Evolutionary conservation across 2,888 invertebrate species (phyloP), one percentile per base, ranked within the genome.

Genomic region (Caradrina kadenii): DNA sequence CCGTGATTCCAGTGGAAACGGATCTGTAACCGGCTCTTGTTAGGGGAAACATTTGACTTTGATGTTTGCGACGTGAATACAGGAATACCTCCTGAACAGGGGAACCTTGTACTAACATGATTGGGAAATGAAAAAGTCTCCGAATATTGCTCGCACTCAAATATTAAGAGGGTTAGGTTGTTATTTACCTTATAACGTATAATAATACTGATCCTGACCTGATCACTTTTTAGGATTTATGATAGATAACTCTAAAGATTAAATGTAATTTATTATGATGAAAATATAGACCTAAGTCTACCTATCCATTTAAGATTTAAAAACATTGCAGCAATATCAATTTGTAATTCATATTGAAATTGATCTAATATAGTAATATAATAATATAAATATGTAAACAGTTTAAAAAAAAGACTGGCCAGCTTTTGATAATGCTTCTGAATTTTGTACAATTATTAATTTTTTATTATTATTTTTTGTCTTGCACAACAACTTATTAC

Each of bases 11-110:
- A 77, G 66, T 69, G 76, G 72, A 76, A 81, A 85, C 81, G 77
- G 79, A 84, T 84, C 80, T 76, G 80, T 80, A 79, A 76, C 73
- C 66, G 61, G 59, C 66, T 76, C 80, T 74, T 66, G 76, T 79
- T 71, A 70, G 54, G 58, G 76, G 62, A 63, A 79, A 59, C 69
- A 79, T 77, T 76, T 74, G 66, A 71, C 76, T 81, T 82, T 73
- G 76, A 82, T 72, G 67, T 73, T 67, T 54, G 63, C 50, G 64
- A 69, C 53, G 64, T 80, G 50, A 64, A 39, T 50, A n/a, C 39
- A 22, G 42, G 55, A 76, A 66, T 39, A 63, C 55, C 59, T 63
- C 42, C 26, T 35, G 21, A 17, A 63, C 50, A 15, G 45, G 31
- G 45, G 61, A 69, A 42, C 65, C 53, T 63, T 76, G 39, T 70